Percentiles rank a stretch among this genome's conserved stretches.
Conservation (phyloP, 2,797 vertebrate genomes). For the Sarcoramphus papa region DNA sequence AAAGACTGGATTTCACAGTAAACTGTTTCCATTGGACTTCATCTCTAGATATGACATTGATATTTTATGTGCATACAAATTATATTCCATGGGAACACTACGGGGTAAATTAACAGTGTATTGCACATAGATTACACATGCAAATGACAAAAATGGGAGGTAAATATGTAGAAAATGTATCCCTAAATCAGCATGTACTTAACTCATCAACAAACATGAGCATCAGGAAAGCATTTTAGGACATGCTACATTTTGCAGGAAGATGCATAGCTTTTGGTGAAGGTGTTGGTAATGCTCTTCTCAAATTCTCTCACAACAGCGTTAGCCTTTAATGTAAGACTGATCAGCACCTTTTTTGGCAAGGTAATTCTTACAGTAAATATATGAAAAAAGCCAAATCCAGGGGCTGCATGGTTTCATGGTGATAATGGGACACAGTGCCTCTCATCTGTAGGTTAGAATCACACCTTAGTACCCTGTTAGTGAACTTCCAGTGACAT, state of each 20-base stretch:
- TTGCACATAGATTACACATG: constrained; percentile 25
- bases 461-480: neutral
- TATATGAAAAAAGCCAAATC: neutral
- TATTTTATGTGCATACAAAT: constrained; percentile 64
- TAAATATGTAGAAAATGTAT: constrained; percentile 11
- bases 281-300: neutral
- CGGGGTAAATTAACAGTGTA: constrained; percentile 35
- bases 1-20: constrained; percentile 61
- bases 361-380: neutral
- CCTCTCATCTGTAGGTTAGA: neutral
- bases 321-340: neutral
- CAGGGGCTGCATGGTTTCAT: neutral
- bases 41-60: constrained; percentile 43
- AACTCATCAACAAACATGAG: constrained; percentile 31
- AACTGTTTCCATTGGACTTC: constrained; percentile 56
- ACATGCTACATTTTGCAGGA: neutral
- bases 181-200: constrained; percentile 28
- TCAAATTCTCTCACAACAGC: neutral
- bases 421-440: neutral
- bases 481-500: neutral
- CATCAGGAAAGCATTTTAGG: neutral
- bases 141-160: constrained; percentile 33
- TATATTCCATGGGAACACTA: constrained; percentile 40
- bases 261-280: neutral
- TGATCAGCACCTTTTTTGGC: neutral